These are phyloP conservation scores for Rallus crepitans DNA, from an alignment of 2,797 vertebrate genomes.

Conservation along the genomic window DNA sequence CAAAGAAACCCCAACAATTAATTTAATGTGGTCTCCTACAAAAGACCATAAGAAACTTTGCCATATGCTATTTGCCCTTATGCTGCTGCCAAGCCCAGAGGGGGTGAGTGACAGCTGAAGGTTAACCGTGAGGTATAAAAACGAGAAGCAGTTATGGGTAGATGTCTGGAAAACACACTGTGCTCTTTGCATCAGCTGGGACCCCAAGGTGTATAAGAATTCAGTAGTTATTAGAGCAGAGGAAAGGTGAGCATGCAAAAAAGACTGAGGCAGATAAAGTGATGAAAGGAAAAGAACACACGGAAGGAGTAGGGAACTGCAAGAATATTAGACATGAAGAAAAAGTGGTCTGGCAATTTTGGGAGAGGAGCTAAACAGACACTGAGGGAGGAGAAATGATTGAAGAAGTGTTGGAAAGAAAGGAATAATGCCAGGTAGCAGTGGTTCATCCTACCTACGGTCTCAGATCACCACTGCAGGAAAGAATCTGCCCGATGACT, in stretches of 20 bases:
- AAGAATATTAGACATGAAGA: neutral
- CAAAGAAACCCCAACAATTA: neutral
- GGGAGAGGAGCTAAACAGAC: neutral
- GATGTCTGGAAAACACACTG: neutral
- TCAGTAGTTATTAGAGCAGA: neutral
- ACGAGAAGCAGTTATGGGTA: neutral
- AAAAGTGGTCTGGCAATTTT: neutral
- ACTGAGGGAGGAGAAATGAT: neutral
- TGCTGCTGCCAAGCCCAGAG: neutral
- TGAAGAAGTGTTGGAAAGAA: conserved; percentile 72
- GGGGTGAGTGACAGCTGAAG: neutral
- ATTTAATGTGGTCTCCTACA: neutral
- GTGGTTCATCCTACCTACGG: neutral
- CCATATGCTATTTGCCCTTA: neutral
- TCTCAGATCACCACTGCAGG: conserved; percentile 18
- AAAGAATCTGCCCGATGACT: conserved; percentile 32
- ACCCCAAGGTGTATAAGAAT: neutral
- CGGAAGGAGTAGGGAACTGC: neutral
- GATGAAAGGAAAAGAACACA: neutral
- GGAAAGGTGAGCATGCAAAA: neutral
- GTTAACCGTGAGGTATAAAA: neutral
- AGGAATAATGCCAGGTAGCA: neutral
- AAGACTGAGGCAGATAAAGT: neutral
- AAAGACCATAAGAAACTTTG: neutral
- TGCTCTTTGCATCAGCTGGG: neutral